These are phyloP conservation scores for Platichthys flesus DNA, from an alignment of 2,113 vertebrate species.

Conservation along the genomic window DNA sequence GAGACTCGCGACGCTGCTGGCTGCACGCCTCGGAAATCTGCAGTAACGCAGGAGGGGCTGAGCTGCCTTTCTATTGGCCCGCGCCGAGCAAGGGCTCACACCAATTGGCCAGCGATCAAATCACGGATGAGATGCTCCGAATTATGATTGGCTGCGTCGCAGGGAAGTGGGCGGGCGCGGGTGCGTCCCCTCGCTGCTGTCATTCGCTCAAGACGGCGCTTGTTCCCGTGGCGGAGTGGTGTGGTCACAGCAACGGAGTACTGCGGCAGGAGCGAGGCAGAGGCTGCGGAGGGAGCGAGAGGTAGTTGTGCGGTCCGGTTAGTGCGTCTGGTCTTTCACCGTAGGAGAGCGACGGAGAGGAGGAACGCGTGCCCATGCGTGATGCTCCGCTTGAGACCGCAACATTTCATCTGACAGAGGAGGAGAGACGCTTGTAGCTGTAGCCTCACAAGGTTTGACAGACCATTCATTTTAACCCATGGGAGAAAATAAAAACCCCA, in stretches of 20 bases:
- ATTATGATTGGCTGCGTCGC: constrained; percentile 63
- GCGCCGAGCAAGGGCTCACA: background rate
- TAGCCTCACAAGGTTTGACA: constrained; percentile 58
- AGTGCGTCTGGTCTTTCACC: constrained; percentile 78
- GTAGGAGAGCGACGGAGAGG: constrained; percentile 72
- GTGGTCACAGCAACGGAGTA: constrained; percentile 61
- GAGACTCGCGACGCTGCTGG: constrained; percentile 61
- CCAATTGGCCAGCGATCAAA: constrained; percentile 58
- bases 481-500: background rate
- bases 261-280: constrained; percentile 69
- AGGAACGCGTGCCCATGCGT: constrained; percentile 68
- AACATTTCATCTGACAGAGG: constrained; percentile 71
- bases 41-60: constrained; percentile 84
- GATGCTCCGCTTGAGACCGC: constrained; percentile 81
- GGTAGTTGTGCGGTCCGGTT: constrained; percentile 68
- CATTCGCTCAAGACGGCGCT: constrained; percentile 66
- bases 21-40: constrained; percentile 79
- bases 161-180: constrained; percentile 43
- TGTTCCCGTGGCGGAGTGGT: constrained; percentile 76
- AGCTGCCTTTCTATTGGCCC: constrained; percentile 68
- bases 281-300: constrained; percentile 75
- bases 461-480: constrained; percentile 32
- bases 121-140: constrained; percentile 48
- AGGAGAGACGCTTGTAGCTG: constrained; percentile 38
- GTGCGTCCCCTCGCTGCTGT: background rate